Evolutionary conservation across 1,140 invertebrate genomes (phyloP).

Genomic region (Calosoma granatense): DNA sequence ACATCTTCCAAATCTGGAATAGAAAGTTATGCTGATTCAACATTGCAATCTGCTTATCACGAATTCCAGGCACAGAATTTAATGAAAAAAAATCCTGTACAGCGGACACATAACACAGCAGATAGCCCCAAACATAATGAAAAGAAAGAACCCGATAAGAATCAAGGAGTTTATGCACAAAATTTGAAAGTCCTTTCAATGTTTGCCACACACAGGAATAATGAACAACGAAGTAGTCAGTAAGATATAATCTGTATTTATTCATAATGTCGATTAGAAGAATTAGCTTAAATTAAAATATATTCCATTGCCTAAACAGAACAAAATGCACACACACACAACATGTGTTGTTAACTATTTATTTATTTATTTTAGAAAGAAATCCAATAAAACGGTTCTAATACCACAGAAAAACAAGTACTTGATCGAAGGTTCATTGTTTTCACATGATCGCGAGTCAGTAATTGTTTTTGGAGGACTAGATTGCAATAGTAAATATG

Average conservation of each 20-base stretch:
- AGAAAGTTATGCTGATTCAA: slow-evolving; percentile 14
- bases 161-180: neutral
- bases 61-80: too few species aligned
- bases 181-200: neutral
- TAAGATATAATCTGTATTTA: neutral
- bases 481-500: slow-evolving; percentile 43
- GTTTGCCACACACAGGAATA: neutral
- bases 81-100: too few species aligned
- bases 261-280: neutral
- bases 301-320: too few species aligned
- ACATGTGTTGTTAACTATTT: too few species aligned
- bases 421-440: slow-evolving; percentile 38
- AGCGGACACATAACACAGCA: too few species aligned
- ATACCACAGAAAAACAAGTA: too few species aligned
- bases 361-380: too few species aligned
- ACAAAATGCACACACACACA: too few species aligned
- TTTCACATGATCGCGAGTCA: slow-evolving; percentile 41
- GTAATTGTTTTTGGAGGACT: slow-evolving; percentile 48
- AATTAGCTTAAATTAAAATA: too few species aligned
- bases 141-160: neutral
- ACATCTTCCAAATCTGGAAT: too few species aligned
- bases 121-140: too few species aligned
- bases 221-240: neutral
- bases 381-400: too few species aligned
- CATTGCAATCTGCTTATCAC: slow-evolving; percentile 20